Evolutionary conservation across 1,140 invertebrate species (phyloP), one percentile per base, ranked within the genome.

Genomic region (Nymphalis io): DNA sequence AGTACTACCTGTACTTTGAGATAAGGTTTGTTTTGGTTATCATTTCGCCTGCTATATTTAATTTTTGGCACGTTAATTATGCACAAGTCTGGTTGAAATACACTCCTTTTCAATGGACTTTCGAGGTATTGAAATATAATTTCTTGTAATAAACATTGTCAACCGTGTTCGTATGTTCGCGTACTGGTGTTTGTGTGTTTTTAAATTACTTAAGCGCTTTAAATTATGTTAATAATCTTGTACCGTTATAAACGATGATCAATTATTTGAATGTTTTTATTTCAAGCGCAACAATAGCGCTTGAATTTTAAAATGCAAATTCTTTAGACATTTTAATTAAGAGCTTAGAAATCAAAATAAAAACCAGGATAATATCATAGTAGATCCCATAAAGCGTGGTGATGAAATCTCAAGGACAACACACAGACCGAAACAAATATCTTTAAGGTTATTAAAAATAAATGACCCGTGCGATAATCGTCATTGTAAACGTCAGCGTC

Each of bases 21-120:
- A 27, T 53, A 20, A 55, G 38, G 46, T 69, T 70, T 70, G 68
- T 70, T 70, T 70, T 64, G 68, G 61, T 70, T 63, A 70, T 70
- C 68, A 51, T 60, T 65, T 70, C 55, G 12, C 55, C 60, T 53
- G 68, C 42, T 27, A 64, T 68, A 68, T 72, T 72, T 61, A 67
- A 67, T 60, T 53, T 20, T 44, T 51, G 46, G 46, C 46, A 51
- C 18, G 46, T 51, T 51, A 18, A 51, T 51, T 51, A 51, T 20
- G 8, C 44, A 18, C 15, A 5, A 16, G 10, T 20, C 20, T 21
- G 16, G 20, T 12, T 51, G 46, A 8, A n/a, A 46, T 10, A 51
- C 46, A 11, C 16, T 11, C 12, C 70, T 59, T 74, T 63, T 55
- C 23, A 20, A 18, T 46, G n/a, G 2, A 3, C 5, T 8, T n/a